Percentiles rank a stretch among this genome's conserved stretches.
Evolutionary conservation across 1,140 invertebrate species (phyloP).

Genomic region (Vanessa tameamea): DNA sequence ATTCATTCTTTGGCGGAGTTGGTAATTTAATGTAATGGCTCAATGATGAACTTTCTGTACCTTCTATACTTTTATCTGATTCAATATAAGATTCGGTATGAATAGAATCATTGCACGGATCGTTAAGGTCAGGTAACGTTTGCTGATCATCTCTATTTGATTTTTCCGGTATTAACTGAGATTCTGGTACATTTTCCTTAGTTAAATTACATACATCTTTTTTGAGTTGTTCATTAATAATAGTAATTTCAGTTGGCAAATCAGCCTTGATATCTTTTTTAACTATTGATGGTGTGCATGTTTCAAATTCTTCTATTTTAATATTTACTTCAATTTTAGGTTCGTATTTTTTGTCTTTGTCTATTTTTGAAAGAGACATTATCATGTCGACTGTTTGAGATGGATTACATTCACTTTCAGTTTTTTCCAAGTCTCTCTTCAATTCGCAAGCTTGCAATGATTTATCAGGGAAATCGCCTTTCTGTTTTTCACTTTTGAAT

Average conservation of each 20-base stretch:
- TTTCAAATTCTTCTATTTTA: slow-evolving; percentile 55
- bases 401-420: slow-evolving; percentile 14
- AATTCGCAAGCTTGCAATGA: slow-evolving; percentile 20
- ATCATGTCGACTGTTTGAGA: slow-evolving; percentile 61
- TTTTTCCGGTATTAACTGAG: slow-evolving; percentile 16
- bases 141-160: slow-evolving; percentile 58
- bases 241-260: slow-evolving; percentile 57
- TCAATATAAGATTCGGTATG: slow-evolving; percentile 48
- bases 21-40: slow-evolving; percentile 69
- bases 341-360: slow-evolving; percentile 42
- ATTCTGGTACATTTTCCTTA: slow-evolving; percentile 30
- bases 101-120: slow-evolving; percentile 36
- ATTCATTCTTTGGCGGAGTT: slow-evolving; percentile 55
- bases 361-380: slow-evolving; percentile 58
- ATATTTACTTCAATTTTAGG: slow-evolving; percentile 62
- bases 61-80: slow-evolving; percentile 58
- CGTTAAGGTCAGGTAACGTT: slow-evolving; percentile 47
- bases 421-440: background rate
- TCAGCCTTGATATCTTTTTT: slow-evolving; percentile 63
- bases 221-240: slow-evolving; percentile 48
- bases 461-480: slow-evolving; percentile 29
- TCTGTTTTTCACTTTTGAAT: background rate
- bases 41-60: slow-evolving; percentile 69
- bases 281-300: slow-evolving; percentile 45
- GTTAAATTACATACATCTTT: slow-evolving; percentile 19